Base-by-base conservation (phyloP, 2,113 vertebrate species). In the Rafetus swinhoei region DNA sequence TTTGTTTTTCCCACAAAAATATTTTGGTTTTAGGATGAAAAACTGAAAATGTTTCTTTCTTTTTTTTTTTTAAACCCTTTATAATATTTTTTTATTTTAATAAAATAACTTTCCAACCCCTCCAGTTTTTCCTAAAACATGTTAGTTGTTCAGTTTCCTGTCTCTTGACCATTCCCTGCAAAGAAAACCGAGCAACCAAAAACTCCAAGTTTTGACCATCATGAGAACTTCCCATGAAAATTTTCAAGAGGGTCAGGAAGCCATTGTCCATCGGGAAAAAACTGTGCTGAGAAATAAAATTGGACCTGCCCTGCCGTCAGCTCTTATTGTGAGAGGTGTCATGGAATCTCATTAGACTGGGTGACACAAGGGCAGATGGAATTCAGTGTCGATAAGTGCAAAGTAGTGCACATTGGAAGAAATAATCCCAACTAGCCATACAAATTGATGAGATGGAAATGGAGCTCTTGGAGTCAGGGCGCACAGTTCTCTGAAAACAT, bases 201-300 rank as follows among this genome's bases (percentile, higher is more conserved):
- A 65, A 3, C 27, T 16, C 1, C 6, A 65, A 65, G 6, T 65
- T 32, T 84, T 79, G 84, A 90, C 88, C 88, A 81, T 80, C 92
- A 53, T 39, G 65, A 85, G 83, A 86, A 45, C 83, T 83, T 39
- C 62, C 0, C 1, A 54, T 89, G 81, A 52, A 50, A 82, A 32
- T 89, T 84, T 92, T 87, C 84, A 53, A 62, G 95, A 80, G 81
- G 91, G 85, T 91, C 84, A 7, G 82, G 83, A 85, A 93, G 80
- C 59, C 4, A 3, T 93, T 95, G 94, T 93, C 59, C 81, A 65
- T 93, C 90, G 82, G 82, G 89, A 21, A 91, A 74, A 88, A 69
- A 45, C 45, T 65, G 14, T 32, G 32, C 32, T 3, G 21, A 94
- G 85, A 89, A 89, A 84, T 95, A 87, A 82, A 85, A 95, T 60